Conservation (phyloP, 2,113 vertebrate species). For the Opisthocomus hoazin region DNA sequence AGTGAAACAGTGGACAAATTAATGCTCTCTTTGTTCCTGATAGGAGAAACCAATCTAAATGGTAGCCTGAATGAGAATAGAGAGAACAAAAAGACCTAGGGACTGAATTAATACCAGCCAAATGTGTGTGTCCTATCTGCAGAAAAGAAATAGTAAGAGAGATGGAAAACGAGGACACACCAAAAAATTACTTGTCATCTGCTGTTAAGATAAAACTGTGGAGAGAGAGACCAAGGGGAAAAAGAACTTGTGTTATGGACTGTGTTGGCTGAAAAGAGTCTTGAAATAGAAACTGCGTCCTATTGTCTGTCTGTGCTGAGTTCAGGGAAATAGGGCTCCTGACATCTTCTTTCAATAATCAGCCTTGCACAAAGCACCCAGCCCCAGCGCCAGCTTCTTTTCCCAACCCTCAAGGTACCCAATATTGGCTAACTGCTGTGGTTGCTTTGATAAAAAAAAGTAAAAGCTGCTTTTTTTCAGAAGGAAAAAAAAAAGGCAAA, state of each 20-base stretch:
- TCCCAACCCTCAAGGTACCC: neutral
- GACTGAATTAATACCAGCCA: neutral
- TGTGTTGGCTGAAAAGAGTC: conserved; percentile 26
- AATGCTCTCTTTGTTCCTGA: neutral
- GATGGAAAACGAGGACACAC: conserved; percentile 26
- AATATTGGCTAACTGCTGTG: neutral
- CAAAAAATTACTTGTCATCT: conserved; percentile 44
- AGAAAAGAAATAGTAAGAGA: neutral
- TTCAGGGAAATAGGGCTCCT: conserved; percentile 18
- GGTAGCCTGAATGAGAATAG: neutral
- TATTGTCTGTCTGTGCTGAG: neutral
- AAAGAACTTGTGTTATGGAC: neutral
- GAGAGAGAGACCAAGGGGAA: neutral
- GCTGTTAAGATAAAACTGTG: conserved; percentile 5
- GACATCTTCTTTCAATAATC: neutral
- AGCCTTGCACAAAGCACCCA: neutral
- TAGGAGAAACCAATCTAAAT: neutral
- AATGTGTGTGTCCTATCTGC: neutral
- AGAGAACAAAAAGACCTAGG: neutral
- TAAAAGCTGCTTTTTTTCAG: neutral
- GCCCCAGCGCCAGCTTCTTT: neutral
- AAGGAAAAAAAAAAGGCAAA: neutral
- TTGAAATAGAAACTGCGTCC: conserved; percentile 24
- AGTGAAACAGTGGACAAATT: conserved; percentile 10
- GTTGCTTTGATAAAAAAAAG: neutral